Evolutionary conservation across 1,140 invertebrate species (phyloP), one percentile per base, ranked within the genome.

Genomic region (Lordiphosa collinella): DNA sequence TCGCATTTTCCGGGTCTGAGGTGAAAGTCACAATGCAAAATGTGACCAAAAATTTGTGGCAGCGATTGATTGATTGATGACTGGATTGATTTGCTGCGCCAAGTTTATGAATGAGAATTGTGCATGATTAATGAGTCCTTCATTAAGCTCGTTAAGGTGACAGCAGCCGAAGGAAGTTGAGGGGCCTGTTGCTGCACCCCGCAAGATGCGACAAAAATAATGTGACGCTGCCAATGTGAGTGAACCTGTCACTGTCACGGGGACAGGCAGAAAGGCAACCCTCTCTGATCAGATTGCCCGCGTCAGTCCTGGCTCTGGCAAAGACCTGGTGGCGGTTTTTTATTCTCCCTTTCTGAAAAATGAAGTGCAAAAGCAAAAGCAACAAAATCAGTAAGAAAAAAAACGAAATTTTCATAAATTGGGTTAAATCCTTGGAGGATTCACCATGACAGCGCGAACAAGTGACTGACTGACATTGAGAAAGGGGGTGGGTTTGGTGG

Each of bases 131-230:
- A 82, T 82, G 78, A 82, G 79, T 84, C 78, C 55, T 82, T 82
- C 78, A 82, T 82, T 82, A 82, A 82, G 78, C 78, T 78, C 57
- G 78, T 82, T 82, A 82, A 78, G 78, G 78, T 84, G 78, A 82
- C 78, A 84, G 78, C 50, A 35, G 14, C 18, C 49, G 57, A 47
- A 35, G 36, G 40, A 12, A 14, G 22, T 46, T 13, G 11, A 34
- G 29, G 65, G 64, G 57, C 72, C 76, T 80, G 78, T 79, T 79
- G 71, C 70, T 66, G 46, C 44, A 47, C n/a, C 6, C 11, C 14
- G 11, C n/a, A 38, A 52, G 47, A 55, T 51, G 48, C 62, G 57
- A 67, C 54, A 67, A 50, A 67, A 50, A 50, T 72, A 63, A 68
- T 63, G 53, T 55, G 62, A 48, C 55, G 60, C 41, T 53, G 41